Conservation (phyloP, 2,888 invertebrate species). For the Tipula lateralis region DNA sequence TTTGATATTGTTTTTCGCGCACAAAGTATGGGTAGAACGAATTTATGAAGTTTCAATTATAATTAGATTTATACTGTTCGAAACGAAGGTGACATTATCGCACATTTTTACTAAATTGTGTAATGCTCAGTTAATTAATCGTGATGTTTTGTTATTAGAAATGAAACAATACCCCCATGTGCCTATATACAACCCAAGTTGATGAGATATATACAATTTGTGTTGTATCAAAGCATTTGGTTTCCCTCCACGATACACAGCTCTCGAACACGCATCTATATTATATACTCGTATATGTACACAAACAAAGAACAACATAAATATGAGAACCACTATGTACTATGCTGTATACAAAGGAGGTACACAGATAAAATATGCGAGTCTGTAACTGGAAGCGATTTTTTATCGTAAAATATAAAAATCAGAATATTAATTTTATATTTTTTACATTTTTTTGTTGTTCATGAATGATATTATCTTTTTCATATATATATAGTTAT, state of each 20-base stretch:
- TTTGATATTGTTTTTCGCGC: too few relatives aligned
- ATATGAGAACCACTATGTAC: background rate
- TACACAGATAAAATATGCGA: conserved; percentile 9
- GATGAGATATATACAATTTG: background rate
- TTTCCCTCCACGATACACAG: background rate
- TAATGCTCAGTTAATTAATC: background rate
- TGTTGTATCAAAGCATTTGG: background rate
- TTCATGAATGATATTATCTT: conserved; percentile 15
- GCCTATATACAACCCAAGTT: too few relatives aligned
- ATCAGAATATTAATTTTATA: background rate
- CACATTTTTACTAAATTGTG: background rate
- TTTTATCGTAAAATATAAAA: background rate
- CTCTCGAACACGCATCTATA: too few relatives aligned
- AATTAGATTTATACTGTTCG: background rate
- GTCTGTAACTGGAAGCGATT: conserved; percentile 24
- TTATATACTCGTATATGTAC: too few relatives aligned
- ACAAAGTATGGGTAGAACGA: background rate
- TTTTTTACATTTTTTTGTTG: background rate
- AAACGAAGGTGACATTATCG: background rate
- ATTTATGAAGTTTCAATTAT: background rate
- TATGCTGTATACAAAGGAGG: background rate
- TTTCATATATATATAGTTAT: background rate
- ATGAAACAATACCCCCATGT: background rate
- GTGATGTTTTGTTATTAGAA: background rate
- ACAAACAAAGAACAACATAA: background rate